Base-by-base conservation (phyloP, 2,113 vertebrate genomes). In the Pelmatolapia mariae region DNA sequence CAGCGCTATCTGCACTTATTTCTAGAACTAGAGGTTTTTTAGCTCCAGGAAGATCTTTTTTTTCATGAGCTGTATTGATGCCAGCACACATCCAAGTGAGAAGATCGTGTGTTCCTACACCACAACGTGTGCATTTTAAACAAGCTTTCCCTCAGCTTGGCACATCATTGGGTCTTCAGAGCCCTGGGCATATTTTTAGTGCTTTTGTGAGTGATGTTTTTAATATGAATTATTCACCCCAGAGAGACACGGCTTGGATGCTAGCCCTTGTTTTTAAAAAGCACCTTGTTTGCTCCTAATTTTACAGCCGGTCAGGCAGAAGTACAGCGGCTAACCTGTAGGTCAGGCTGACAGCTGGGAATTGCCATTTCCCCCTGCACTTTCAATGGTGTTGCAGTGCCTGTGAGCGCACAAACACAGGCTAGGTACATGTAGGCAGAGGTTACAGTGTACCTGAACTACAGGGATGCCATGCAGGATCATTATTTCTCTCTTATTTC, bases 141-240 rank as follows among this genome's bases (percentile, higher is more conserved):
- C 93, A 90, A 89, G 89, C 82, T 36, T 61, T 84, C 83, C 83
- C 66, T 79, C 66, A 9, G 80, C 87, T 91, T 92, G 93, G 91
- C 89, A 91, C 88, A 89, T 91, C 89, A 88, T 87, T 66, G 63
- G 89, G 89, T 93, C 90, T 93, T 92, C 86, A 82, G 90, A 92
- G 91, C 91, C 91, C 78, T 85, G 59, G 90, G 93, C 93, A 83
- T 92, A 91, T 95, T 96, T 94, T 94, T 87, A 91, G 88, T 93
- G 91, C 89, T 90, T 94, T 87, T 94, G 88, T 91, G 91, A 96
- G 91, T 90, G 86, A 93, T 95, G 92, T 94, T 94, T 95, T 95
- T 94, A 89, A 95, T 93, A 95, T 96, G 91, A 96, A 96, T 96
- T 95, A 95, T 96, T 96, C 92, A 95, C 94, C 91, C 92, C 71